Evolutionary conservation across 2,888 invertebrate genomes (phyloP), one percentile per base, ranked within the genome.

Genomic region (Drosophila differens): DNA sequence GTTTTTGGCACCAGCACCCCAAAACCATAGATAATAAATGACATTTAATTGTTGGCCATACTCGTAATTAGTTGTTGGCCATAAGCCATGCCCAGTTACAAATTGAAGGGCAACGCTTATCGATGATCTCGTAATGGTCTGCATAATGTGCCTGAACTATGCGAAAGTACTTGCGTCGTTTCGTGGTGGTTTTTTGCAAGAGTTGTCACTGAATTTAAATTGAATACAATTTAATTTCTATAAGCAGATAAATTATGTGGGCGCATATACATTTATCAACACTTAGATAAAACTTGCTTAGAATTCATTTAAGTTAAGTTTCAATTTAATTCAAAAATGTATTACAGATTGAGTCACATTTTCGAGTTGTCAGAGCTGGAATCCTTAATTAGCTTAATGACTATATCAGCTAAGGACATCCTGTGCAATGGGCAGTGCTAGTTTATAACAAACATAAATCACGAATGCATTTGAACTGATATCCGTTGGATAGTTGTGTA

Each of bases 1-100:
- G 37, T 69, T 70, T 81, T 72, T 41, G 37, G 22, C 60, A 69
- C 61, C 70, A 68, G 61, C 14, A 67, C 61, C 62, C 37, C 63
- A 51, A 70, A 69, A 59, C 69, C 69, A 69, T 79, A 88, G 85
- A 86, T 90, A 90, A 90, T 89, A 80, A 87, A 90, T 89, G 84
- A 72, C 75, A 74, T 83, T 78, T 88, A 88, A 85, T 85, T 90
- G 90, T 79, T 74, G 69, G 39, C 71, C 80, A 66, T 58, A 61
- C 65, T 72, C 65, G 71, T 81, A 89, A 89, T 87, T 82, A 74
- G 62, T 73, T 78, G 74, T 61, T 76, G 69, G 60, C 67, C 52
- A 64, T 33, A 44, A 61, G 70, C 65, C 53, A 57, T 28, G 54
- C 58, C 54, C 62, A n/a, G 37, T 37, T 44, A 53, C 68, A 77